Conservation (phyloP, 2,113 vertebrate genomes). For the Indicator maculatus region DNA sequence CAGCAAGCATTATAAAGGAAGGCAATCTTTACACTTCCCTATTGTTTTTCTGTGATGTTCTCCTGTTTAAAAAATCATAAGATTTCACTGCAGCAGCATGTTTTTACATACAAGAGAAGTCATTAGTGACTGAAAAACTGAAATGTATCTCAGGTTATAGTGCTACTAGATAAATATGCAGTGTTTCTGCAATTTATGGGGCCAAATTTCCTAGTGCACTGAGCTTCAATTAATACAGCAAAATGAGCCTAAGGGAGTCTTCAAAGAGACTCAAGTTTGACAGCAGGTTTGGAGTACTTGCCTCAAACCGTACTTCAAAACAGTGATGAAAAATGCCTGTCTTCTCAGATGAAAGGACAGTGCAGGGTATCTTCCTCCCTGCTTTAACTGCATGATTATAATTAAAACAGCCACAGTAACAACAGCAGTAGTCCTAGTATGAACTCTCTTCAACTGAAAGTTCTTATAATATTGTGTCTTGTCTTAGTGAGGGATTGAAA, state of each 20-base stretch:
- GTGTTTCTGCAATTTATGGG: conserved; percentile 31
- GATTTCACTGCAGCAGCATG: background rate
- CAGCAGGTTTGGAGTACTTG: background rate
- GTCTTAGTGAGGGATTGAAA: background rate
- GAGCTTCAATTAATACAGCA: conserved; percentile 14
- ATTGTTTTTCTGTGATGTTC: background rate
- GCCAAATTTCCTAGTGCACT: conserved; percentile 1
- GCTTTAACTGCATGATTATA: background rate
- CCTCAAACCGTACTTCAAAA: conserved; percentile 40
- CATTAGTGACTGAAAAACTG: conserved; percentile 8
- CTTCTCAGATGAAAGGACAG: conserved; percentile 16
- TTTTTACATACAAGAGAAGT: background rate
- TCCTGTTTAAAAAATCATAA: background rate
- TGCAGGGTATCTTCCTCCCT: background rate
- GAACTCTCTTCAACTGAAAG: background rate
- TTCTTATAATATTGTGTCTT: background rate
- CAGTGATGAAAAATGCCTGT: conserved; percentile 23
- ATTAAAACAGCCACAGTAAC: conserved; percentile 1
- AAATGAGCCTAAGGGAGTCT: background rate
- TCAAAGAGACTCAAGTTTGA: conserved; percentile 1
- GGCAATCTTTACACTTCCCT: background rate
- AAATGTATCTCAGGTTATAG: background rate
- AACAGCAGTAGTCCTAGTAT: background rate
- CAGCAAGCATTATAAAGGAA: background rate
- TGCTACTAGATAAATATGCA: background rate